These are phyloP conservation scores for Temnothorax nylanderi DNA, from an alignment of 1,140 invertebrate genomes.

Conservation along the genomic window DNA sequence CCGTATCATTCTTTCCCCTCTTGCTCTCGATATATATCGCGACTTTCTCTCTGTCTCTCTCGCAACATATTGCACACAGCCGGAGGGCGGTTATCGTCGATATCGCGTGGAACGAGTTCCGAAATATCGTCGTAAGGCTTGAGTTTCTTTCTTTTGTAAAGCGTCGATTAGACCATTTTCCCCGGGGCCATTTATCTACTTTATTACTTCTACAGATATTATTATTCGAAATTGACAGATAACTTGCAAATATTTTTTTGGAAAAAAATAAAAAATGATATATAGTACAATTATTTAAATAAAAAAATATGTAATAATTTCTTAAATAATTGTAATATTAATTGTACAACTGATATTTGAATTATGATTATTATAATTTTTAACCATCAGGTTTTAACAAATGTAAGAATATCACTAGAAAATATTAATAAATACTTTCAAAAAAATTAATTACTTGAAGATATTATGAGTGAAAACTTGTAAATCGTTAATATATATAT, in stretches of 20 bases:
- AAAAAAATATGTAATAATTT: not conserved
- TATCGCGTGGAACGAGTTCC: slow-evolving; percentile 54
- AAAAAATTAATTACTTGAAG: slow-evolving; percentile 1
- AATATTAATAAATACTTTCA: not conserved
- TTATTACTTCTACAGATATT: slow-evolving; percentile 2
- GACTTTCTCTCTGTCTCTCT: slow-evolving; percentile 25
- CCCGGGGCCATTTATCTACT: not conserved
- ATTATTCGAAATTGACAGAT: not conserved
- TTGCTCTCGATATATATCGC: slow-evolving; percentile 20
- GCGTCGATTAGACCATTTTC: not conserved
- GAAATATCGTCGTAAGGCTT: slow-evolving; percentile 39
- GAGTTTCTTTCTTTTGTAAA: slow-evolving; percentile 22
- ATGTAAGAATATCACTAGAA: not conserved
- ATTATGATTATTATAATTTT: slow-evolving; percentile 24
- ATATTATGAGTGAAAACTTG: not conserved
- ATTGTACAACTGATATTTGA: not conserved
- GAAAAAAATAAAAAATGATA: not conserved
- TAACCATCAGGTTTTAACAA: not conserved
- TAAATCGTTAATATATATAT: not conserved
- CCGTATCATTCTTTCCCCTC: slow-evolving; percentile 58
- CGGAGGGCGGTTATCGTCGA: slow-evolving; percentile 60
- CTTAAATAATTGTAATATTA: not conserved
- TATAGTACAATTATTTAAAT: not conserved
- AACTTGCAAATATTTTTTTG: not conserved
- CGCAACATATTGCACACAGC: slow-evolving; percentile 63